Evolutionary conservation across 1,140 invertebrate genomes (phyloP).

Genomic region (Apolygus lucorum): DNA sequence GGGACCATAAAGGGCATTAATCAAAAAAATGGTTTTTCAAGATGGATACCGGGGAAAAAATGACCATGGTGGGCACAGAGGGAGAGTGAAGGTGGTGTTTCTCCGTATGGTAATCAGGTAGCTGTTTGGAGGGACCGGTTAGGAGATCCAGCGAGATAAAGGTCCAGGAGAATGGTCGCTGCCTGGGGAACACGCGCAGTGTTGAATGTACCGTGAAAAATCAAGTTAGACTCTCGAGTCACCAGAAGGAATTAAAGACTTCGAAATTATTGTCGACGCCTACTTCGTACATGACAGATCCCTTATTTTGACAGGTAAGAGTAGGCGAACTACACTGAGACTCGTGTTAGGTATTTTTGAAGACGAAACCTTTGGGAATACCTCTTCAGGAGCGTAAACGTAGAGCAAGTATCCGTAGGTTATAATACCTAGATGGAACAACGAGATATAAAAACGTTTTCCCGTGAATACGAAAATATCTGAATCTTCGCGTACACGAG

Average conservation of each 20-base stretch:
- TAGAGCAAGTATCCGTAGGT: background rate
- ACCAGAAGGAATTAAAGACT: background rate
- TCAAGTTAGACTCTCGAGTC: background rate
- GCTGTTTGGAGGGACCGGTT: constrained; percentile 8
- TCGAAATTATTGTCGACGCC: background rate
- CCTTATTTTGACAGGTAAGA: background rate
- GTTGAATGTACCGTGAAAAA: constrained; percentile 6
- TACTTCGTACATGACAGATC: background rate
- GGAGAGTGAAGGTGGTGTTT: background rate
- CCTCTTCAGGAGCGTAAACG: background rate
- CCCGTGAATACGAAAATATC: no score
- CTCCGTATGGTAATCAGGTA: constrained; percentile 15
- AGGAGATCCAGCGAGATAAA: background rate
- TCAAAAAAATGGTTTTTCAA: background rate
- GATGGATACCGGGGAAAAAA: background rate
- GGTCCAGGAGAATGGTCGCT: background rate
- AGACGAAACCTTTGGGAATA: background rate
- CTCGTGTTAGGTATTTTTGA: background rate
- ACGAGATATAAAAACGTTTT: no score
- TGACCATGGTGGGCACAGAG: background rate
- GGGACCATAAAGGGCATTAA: background rate
- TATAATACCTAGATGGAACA: no score
- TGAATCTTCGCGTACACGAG: no score
- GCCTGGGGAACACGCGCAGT: background rate
- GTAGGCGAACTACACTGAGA: background rate